Base-by-base conservation (phyloP, 2,797 vertebrate genomes). In the Fringilla coelebs region DNA sequence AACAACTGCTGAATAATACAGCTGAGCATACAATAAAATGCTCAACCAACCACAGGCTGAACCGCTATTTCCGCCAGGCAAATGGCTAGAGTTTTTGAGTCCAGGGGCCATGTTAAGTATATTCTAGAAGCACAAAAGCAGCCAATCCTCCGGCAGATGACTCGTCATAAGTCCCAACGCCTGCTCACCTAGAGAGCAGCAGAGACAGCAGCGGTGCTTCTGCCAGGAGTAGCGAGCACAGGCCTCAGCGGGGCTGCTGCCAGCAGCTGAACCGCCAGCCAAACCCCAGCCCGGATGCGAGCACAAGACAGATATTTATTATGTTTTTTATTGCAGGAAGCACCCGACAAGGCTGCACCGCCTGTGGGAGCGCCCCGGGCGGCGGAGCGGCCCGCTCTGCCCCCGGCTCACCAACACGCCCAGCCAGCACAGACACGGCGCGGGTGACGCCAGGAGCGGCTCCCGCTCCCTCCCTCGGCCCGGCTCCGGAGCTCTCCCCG, bases 91-190 rank as follows among this genome's bases (percentile, higher is more conserved):
- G 29, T 45, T 6, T 19, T 5, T 11, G 55, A 71, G 32, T 24
- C 22, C 74, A 5, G 1, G 24, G 72, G 51, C 65, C 75, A 77
- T 8, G 61, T 83, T 51, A 77, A 55, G 90, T 4, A 83, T 51
- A 57, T 93, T 95, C 94, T 80, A 94, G 88, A 96, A 95, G 52
- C 75, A 66, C 19, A 65, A 62, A 31, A 17, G 79, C 81, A 45
- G 58, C 62, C 86, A 65, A 61, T 36, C 68, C 57, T 40, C 58
- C 14, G 15, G 82, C 57, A 58, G 91, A 48, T 82, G 96, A 81
- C 66, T 93, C 71, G 83, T 38, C 90, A 43, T 2, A 19, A 83
- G 51, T 26, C 52, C 2, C 25, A 77, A 29, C 1, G 62, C 31
- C 4, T 3, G 89, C 45, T 86, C 89, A 94, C 85, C 84, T 65